Base-by-base conservation (phyloP, 2,113 vertebrate species). In the Calidris pygmaea region DNA sequence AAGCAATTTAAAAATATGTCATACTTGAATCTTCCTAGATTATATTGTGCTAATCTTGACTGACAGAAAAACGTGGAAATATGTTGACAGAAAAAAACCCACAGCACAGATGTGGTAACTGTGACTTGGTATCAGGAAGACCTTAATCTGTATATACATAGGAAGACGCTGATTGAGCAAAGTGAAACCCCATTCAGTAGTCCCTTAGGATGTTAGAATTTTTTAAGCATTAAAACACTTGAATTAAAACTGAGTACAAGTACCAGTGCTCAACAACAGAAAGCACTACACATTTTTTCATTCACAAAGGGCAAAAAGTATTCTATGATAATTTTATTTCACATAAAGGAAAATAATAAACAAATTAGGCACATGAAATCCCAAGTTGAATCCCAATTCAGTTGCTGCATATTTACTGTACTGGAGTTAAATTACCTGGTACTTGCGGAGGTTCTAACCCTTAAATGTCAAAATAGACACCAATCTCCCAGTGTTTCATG, bases 71-170 rank as follows among this genome's bases (percentile, higher is more conserved):
- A 91, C 21, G 79, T 97, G 87, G 80, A 94, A 97, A 93, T 82
- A 90, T 81, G 37, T 88, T 96, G 95, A 93, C 32, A 19, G 60
- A 92, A 96, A 89, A 94, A 88, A 50, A 30, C 58, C 89, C 32
- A 14, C 58, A 90, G 56, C 17, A 20, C 68, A 96, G 85, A 87
- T 92, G 48, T 90, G 83, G n/a, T 82, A 96, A 94, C 82, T 95
- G 75, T 94, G 91, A 68, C 89, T 96, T 83, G n/a, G 77, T 93
- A 92, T 58, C 91, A 89, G 53, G 95, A 93, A 90, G 92, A 94
- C 35, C 84, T 96, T 87, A 81, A 87, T 89, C n/a, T 83, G 2
- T 72, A 19, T 55, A 30, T 50, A 30, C 30, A 21, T 30, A 82
- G 19, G 8, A 82, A 53, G 19, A 30, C 45, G 52, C 10, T 75